Evolutionary conservation across 2,888 invertebrate species (phyloP).

Genomic region (Automeris io): DNA sequence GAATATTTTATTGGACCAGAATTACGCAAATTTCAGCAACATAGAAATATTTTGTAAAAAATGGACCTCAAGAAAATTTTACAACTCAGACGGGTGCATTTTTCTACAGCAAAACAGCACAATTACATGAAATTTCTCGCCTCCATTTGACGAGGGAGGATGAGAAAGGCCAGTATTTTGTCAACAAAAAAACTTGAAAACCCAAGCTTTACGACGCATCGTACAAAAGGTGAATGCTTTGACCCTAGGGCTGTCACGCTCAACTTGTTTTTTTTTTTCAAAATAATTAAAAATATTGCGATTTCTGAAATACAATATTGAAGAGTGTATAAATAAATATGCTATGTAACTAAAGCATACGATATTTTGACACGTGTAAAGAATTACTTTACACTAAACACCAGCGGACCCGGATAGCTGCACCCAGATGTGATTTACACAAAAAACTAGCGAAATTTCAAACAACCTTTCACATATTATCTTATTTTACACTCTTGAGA

Average conservation of each 20-base stretch:
- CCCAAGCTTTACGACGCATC: constrained; percentile 19
- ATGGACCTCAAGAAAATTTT: not conserved
- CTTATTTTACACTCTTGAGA: too few relatives aligned
- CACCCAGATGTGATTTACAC: too few relatives aligned
- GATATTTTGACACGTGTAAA: too few relatives aligned
- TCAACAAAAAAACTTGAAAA: constrained; percentile 31
- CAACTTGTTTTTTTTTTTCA: too few relatives aligned
- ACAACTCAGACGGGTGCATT: not conserved
- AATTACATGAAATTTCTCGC: constrained; percentile 12
- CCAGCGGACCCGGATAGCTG: too few relatives aligned
- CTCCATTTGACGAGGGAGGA: constrained; percentile 12
- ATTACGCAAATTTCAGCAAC: not conserved
- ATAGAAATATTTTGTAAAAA: not conserved
- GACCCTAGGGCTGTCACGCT: constrained; percentile 2
- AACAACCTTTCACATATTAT: too few relatives aligned
- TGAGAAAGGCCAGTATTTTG: constrained; percentile 29
- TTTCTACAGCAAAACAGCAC: constrained; percentile 5
- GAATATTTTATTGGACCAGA: not conserved
- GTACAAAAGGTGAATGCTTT: constrained; percentile 34
- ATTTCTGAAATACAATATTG: too few relatives aligned
- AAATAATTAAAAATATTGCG: too few relatives aligned
- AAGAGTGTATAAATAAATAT: too few relatives aligned
- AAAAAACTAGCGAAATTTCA: too few relatives aligned
- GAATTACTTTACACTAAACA: too few relatives aligned
- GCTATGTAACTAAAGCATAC: too few relatives aligned